These are phyloP conservation scores for Istiophorus platypterus DNA, from an alignment of 2,113 vertebrate species.

Conservation along the genomic window DNA sequence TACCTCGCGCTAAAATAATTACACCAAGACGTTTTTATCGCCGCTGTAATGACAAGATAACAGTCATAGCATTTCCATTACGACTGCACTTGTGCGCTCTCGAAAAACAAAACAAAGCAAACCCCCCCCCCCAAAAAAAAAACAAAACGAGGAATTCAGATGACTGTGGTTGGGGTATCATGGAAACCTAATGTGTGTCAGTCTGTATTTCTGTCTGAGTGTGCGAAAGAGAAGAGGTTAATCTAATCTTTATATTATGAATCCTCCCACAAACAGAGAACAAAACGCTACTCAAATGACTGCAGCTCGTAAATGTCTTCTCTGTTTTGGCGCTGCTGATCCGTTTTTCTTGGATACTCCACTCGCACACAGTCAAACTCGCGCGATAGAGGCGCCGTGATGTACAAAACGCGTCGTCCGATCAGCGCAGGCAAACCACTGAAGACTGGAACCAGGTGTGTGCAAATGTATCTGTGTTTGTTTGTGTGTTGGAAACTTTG, in stretches of 20 bases:
- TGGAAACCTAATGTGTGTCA: conserved; percentile 17
- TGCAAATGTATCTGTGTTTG: not conserved
- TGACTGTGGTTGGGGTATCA: not conserved
- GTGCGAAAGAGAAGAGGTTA: conserved; percentile 11
- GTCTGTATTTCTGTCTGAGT: conserved; percentile 1
- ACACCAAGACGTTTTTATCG: conserved; percentile 40
- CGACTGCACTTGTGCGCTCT: not conserved
- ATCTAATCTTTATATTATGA: conserved; percentile 46
- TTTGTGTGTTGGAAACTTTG: not conserved
- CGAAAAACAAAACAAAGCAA: conserved; percentile 5
- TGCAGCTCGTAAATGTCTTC: conserved; percentile 15
- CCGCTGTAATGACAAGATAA: conserved; percentile 41
- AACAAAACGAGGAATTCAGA: conserved; percentile 13
- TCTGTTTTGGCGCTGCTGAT: not conserved
- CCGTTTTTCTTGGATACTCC: not conserved
- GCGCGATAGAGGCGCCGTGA: not conserved
- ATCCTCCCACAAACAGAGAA: conserved; percentile 30
- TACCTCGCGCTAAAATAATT: conserved; percentile 41
- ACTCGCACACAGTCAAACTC: conserved; percentile 14
- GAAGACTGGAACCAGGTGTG: conserved; percentile 17
- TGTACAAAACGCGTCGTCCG: not conserved
- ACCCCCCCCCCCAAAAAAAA: no score
- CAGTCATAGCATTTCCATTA: conserved; percentile 32
- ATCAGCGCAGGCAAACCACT: conserved; percentile 1
- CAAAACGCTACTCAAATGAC: conserved; percentile 33